Evolutionary conservation across 1,140 invertebrate species (phyloP).

Genomic region (Ctenoplectra terminalis): DNA sequence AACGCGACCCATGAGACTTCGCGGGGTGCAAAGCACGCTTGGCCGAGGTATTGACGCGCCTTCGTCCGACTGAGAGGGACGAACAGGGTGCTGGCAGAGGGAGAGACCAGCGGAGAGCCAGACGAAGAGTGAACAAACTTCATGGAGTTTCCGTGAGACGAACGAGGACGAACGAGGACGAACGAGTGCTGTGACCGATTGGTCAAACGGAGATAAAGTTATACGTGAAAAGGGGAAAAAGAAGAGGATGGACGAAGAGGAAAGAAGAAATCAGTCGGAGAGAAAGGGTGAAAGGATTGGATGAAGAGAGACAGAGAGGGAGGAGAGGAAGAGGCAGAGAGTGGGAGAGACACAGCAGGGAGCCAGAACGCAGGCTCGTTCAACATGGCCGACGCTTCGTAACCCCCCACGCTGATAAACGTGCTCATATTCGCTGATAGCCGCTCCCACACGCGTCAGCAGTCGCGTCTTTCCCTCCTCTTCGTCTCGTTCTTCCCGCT

Average conservation of each 20-base stretch:
- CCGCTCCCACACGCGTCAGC: conserved; percentile 56
- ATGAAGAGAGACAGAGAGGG: neutral
- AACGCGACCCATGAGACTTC: conserved; percentile 63
- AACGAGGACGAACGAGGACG: conserved; percentile 45
- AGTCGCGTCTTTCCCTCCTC: conserved; percentile 54
- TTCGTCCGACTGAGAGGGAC: conserved; percentile 41
- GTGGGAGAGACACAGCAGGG: conserved; percentile 62
- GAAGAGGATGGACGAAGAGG: neutral
- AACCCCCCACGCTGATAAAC: conserved; percentile 60
- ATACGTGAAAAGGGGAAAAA: neutral
- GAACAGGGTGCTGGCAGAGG: conserved; percentile 10
- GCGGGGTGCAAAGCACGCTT: conserved; percentile 44
- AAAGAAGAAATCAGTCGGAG: neutral
- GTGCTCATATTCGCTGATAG: conserved; percentile 63
- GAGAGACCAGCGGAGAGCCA: neutral
- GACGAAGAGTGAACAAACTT: neutral
- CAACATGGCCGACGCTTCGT: conserved; percentile 76
- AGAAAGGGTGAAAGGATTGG: conserved; percentile 4
- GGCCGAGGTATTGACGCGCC: conserved; percentile 74
- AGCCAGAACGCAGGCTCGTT: conserved; percentile 75
- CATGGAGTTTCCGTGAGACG: neutral
- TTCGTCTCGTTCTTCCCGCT: conserved; percentile 47
- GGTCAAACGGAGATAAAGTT: neutral
- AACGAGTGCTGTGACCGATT: neutral
- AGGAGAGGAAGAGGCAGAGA: conserved; percentile 50